Evolutionary conservation across 1,140 invertebrate genomes (phyloP), one percentile per base, ranked within the genome.

Genomic region (Spodoptera frugiperda): DNA sequence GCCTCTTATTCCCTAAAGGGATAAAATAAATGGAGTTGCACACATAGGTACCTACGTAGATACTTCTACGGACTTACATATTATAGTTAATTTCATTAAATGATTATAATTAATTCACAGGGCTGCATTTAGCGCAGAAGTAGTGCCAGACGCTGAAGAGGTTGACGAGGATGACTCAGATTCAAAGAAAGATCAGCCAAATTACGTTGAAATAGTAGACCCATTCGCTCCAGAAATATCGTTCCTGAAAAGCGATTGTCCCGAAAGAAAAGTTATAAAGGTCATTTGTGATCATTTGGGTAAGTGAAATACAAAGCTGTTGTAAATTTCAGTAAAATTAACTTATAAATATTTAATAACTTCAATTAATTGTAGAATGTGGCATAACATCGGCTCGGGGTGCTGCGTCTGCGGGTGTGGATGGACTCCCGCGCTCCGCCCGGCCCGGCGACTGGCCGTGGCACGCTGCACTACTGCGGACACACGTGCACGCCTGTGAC

Each of bases 401-500:
- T 6, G 82, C 90, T 67, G 83, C 90, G 46, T 85, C 93, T 46
- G 91, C 87, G 30, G 91, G 93, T 78, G 89, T 94, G 30, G 94
- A 95, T 67, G 94, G 95, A 6, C 88, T 98, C 49, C 94, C 95
- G 46, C 97, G 97, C 87, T 96, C 96, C 87, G 95, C 97, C 4
- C 94, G 94, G 3, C 96, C 96, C 1, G 97, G 97, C 2, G 97
- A 98, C 85, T 98, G 98, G 98, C 98, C 98, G 14, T 98, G 98
- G 98, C 96, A 98, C 86, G 97, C 96, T 14, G 96, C 97, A 8
- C 94, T 98, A 0, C 96, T 98, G 79, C 97, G 98, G 84, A 96
- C 98, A 84, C 96, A 97, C 78, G 96, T 97, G 48, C 98, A 98
- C 85, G 96, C 97, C 9, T 98, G 98, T 88, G 98, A 98, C 89